These are phyloP conservation scores for fruit fly (Drosophila melanogaster) DNA, from an alignment of 1,140 invertebrate genomes.

Conservation along the genomic window Release_6_plus_ISO1_MT NC_004354.4:2374001-2374500, in stretches of 20 bases:
- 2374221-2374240: conserved; percentile 79
- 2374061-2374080: conserved; percentile 78
- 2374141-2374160: conserved; percentile 83
- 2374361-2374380: conserved; percentile 82
- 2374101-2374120: conserved; percentile 82
- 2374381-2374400: conserved; percentile 45
- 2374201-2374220: conserved; percentile 74
- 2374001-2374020: conserved; percentile 70
- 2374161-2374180: conserved; percentile 76
- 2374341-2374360: conserved; percentile 83
- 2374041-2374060: conserved; percentile 27
- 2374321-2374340: conserved; percentile 81
- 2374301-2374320: conserved; percentile 51
- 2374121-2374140: conserved; percentile 80
- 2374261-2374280: conserved; percentile 9
- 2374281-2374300: not conserved
- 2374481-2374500: conserved; percentile 88
- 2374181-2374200: conserved; percentile 79
- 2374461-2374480: conserved; percentile 90
- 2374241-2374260: conserved; percentile 65
- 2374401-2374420: not conserved
- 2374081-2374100: conserved; percentile 73
- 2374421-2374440: conserved; percentile 15
- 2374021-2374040: conserved; percentile 39
- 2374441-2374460: conserved; percentile 85